Percentiles rank a stretch among this genome's conserved stretches.
Conservation (phyloP, 2,888 invertebrate genomes). For the Drosophila yooni region DNA sequence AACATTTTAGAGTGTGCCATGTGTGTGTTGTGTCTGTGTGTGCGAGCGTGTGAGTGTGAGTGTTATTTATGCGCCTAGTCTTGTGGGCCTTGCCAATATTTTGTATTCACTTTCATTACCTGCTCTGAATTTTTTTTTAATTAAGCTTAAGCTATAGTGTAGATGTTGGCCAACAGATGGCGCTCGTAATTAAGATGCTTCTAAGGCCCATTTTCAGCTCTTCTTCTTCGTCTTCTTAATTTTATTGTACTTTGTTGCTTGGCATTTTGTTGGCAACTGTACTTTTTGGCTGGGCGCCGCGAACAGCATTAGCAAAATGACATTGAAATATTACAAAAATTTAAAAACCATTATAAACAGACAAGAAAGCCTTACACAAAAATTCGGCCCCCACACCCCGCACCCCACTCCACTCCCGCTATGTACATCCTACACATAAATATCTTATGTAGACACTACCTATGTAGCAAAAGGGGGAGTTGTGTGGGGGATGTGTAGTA, state of each 20-base stretch:
- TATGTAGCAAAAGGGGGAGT: constrained; percentile 2
- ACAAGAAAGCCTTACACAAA: constrained; percentile 36
- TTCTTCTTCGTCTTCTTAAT: neutral
- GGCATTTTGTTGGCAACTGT: constrained; percentile 65
- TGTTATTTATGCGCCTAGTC: constrained; percentile 39
- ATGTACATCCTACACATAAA: constrained; percentile 37
- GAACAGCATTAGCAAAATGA: constrained; percentile 68
- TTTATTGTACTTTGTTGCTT: neutral
- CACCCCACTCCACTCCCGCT: neutral
- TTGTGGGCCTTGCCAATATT: constrained; percentile 43
- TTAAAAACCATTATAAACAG: constrained; percentile 78
- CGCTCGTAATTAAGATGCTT: constrained; percentile 44
- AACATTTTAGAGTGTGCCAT: constrained; percentile 59
- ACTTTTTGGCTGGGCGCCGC: constrained; percentile 34
- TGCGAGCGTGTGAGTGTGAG: neutral
- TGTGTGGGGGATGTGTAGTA: constrained; percentile 10
- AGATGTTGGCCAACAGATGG: constrained; percentile 41
- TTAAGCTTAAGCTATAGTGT: constrained; percentile 24
- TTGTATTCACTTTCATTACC: constrained; percentile 27
- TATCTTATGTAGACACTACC: constrained; percentile 55
- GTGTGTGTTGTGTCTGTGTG: neutral
- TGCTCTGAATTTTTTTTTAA: constrained; percentile 22
- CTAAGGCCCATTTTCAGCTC: constrained; percentile 23
- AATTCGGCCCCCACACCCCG: neutral
- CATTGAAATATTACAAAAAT: constrained; percentile 77